These are phyloP conservation scores for Sebastes baramenuke DNA, from an alignment of 2,797 vertebrate genomes.

Conservation along the genomic window DNA sequence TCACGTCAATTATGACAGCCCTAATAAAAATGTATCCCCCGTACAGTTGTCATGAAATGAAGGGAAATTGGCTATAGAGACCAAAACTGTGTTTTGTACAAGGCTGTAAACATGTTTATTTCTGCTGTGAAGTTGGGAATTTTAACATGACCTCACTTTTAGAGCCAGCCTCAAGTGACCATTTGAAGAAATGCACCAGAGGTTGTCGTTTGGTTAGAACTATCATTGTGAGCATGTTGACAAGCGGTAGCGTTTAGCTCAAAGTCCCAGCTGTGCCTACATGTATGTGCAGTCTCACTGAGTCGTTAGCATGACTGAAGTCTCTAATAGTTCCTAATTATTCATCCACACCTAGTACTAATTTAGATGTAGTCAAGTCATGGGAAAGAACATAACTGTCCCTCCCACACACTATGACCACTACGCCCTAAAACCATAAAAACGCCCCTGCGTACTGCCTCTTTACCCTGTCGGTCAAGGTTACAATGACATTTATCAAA, in stretches of 20 bases:
- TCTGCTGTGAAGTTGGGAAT: too few species aligned
- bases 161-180: too few species aligned
- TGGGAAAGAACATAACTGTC: neutral
- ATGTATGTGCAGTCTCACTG: neutral
- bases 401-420: neutral
- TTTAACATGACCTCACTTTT: too few species aligned
- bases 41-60: too few species aligned
- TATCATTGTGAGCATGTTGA: neutral
- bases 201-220: neutral
- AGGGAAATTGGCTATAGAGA: too few species aligned
- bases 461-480: neutral
- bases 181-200: too few species aligned
- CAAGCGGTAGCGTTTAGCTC: neutral
- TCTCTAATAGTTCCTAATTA: neutral
- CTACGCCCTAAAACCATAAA: conserved; percentile 24
- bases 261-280: neutral
- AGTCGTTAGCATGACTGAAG: neutral
- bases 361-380: neutral
- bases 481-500: neutral
- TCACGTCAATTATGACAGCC: too few species aligned
- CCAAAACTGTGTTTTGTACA: too few species aligned
- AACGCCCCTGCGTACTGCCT: neutral
- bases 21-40: too few species aligned
- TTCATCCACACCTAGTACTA: neutral
- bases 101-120: too few species aligned